A percentile compares a stretch with the other conserved stretches of the same genome.
Conservation (phyloP, 2,113 vertebrate species). For the Mormoops blainvillei region DNA sequence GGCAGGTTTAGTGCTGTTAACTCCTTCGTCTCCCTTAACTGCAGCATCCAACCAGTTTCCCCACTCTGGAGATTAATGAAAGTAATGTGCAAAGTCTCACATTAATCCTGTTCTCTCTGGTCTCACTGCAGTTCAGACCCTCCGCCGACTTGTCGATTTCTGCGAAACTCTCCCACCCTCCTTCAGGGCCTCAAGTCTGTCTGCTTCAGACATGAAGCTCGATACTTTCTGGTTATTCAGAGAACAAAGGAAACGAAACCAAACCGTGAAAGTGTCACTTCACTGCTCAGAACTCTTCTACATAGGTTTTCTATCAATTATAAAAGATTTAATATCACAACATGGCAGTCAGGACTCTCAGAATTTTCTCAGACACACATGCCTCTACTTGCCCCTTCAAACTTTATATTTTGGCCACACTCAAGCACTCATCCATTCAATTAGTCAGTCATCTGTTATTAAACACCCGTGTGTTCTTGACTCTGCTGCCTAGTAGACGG, state of each 20-base stretch:
- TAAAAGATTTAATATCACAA: not conserved
- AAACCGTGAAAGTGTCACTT: not conserved
- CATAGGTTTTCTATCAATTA: not conserved
- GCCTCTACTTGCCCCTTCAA: not conserved
- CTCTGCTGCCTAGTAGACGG: not conserved
- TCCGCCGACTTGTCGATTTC: not conserved
- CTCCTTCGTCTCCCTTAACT: not conserved
- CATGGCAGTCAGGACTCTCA: not conserved
- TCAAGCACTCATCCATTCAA: not conserved
- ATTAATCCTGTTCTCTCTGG: not conserved
- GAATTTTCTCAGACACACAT: not conserved
- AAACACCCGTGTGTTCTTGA: not conserved
- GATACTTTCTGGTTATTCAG: not conserved
- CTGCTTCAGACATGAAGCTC: not conserved
- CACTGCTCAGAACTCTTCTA: not conserved
- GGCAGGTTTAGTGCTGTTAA: not conserved
- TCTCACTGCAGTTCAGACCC: not conserved
- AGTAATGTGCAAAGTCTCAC: not conserved
- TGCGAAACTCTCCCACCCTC: not conserved
- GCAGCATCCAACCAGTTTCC: not conserved
- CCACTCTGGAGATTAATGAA: not conserved
- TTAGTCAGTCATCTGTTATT: not conserved
- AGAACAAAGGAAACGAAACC: too few species aligned
- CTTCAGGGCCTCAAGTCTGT: not conserved
- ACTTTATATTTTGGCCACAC: not conserved